Base-by-base conservation (phyloP, 2,888 invertebrate species). In the Drosophila robusta region DNA sequence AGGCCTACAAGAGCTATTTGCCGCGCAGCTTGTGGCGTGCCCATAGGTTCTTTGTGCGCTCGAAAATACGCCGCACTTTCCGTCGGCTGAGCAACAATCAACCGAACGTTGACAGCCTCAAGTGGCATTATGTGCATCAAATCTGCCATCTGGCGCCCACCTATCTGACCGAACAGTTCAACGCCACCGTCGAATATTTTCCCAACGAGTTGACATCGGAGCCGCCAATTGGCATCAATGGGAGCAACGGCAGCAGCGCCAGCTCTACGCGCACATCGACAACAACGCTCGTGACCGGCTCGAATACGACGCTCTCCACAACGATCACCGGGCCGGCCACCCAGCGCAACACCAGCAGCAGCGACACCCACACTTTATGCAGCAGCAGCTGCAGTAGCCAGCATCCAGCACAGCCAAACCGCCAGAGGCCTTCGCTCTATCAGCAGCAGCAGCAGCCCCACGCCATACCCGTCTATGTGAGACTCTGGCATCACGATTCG, bases 1-100 rank as follows among this genome's bases (percentile, higher is more conserved):
- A 94, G 75, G 95, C 96, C 80, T 97, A 96, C 87, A 96, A 96
- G 89, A 96, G 95, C 78, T 97, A 96, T 93, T 94, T 97, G 80
- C 97, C 97, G 0, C 95, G 95, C 90, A 95, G 95, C 73, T 94
- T 97, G 56, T 93, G 96, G 9, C 95, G 95, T 83, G 94, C 95
- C 67, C 96, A 97, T 92, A 93, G 94, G 38, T 94, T 95, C 74
- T 96, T 97, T 89, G 94, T 96, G 0, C 96, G 95, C 89, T 95
- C 95, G 87, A 95, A 95, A 63, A 95, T 97, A 39, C 94, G 95
- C 70, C 94, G 95, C 75, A 94, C 94, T 11, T 93, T 96, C 45
- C 93, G 93, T 3, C 93, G 93, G 71, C 93, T 95, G 41, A 92
- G 93, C 63, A 93, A 92, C 75, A 94, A 94, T 54, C 94, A 94